Conservation (phyloP, 1,140 invertebrate species). For the Adelges cooleyi region DNA sequence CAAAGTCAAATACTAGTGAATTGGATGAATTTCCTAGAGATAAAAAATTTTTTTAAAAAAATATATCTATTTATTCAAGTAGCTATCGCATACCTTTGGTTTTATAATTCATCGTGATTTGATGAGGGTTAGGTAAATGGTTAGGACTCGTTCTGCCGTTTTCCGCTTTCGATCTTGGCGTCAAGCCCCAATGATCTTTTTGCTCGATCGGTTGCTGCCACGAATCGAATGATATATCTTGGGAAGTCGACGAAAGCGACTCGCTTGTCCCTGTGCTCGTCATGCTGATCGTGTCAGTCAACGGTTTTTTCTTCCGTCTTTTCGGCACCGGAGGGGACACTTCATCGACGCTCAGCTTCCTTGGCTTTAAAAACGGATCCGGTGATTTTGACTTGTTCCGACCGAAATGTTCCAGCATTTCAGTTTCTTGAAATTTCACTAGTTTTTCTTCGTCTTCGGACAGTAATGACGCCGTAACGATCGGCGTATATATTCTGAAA, state of each 20-base stretch:
- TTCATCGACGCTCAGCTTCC: constrained; percentile 8
- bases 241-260: not conserved
- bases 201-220: constrained; percentile 26
- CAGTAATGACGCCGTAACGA: not conserved
- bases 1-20: constrained; percentile 31
- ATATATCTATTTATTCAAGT: not conserved
- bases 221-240: not conserved
- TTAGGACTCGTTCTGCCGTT: not conserved
- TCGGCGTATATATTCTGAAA: not conserved
- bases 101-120: not conserved
- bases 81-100: not conserved
- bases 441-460: constrained; percentile 13
- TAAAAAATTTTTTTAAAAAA: not conserved
- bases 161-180: not conserved
- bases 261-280: not conserved
- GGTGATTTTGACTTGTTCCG: constrained; percentile 10
- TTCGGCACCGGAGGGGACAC: constrained; percentile 15
- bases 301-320: not conserved
- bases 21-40: constrained; percentile 11
- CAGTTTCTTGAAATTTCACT: not conserved
- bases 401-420: not conserved
- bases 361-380: not conserved
- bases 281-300: not conserved
- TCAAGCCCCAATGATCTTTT: constrained; percentile 36
- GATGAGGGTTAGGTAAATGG: too few relatives aligned